Percentiles rank a stretch among this genome's conserved stretches.
Conservation (phyloP, 2,888 invertebrate genomes). For the Plebejus argus region DNA sequence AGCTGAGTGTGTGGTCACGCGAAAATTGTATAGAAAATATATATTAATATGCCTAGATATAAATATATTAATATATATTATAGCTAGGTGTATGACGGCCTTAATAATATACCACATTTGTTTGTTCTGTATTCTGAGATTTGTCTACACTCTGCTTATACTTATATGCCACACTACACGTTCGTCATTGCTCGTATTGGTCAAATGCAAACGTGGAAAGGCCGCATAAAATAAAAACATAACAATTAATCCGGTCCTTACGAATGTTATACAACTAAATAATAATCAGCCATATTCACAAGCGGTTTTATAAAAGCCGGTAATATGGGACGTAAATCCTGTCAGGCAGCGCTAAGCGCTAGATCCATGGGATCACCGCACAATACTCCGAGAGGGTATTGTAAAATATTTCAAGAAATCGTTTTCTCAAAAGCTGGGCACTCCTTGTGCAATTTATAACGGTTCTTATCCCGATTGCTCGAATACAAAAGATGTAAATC, state of each 20-base stretch:
- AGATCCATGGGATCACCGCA: conserved; percentile 52
- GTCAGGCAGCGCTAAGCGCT: conserved; percentile 59
- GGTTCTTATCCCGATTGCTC: conserved; percentile 68
- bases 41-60: no score
- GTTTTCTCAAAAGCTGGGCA: conserved; percentile 68
- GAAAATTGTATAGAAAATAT: no score
- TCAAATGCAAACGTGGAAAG: no score
- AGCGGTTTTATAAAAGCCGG: conserved; percentile 44
- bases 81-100: no score
- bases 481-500: conserved; percentile 49
- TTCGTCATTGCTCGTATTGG: neutral
- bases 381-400: conserved; percentile 67
- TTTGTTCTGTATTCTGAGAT: no score
- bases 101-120: no score
- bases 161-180: neutral
- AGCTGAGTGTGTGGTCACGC: no score
- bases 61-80: no score
- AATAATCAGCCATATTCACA: conserved; percentile 33
- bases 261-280: conserved; percentile 25
- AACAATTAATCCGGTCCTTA: conserved; percentile 19
- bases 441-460: conserved; percentile 75
- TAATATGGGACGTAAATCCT: conserved; percentile 51
- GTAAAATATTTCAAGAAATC: conserved; percentile 74
- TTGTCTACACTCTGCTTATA: no score
- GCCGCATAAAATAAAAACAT: neutral